Evolutionary conservation across 2,888 invertebrate genomes (phyloP).

Genomic region (Kuschelorhynchus macadamiae): DNA sequence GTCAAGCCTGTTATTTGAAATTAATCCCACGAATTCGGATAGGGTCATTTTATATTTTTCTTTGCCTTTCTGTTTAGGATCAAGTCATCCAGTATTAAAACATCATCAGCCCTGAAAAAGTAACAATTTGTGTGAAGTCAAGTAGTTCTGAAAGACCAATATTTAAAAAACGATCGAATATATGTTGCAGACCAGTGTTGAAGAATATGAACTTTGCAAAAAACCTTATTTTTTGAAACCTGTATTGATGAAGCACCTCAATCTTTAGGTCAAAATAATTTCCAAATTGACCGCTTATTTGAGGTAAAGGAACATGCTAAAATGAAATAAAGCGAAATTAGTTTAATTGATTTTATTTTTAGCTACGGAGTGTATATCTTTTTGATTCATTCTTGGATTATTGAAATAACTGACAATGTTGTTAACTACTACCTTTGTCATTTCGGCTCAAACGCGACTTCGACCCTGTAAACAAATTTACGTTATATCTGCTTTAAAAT

Average conservation of each 20-base stretch:
- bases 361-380: constrained; percentile 57
- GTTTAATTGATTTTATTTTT: constrained; percentile 52
- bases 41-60: too few relatives aligned
- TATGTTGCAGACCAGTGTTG: constrained; percentile 39
- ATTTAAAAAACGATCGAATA: constrained; percentile 57
- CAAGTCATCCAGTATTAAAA: constrained; percentile 67
- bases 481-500: background rate
- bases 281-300: constrained; percentile 58
- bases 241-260: background rate
- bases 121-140: constrained; percentile 63
- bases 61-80: too few relatives aligned
- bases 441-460: background rate
- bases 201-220: constrained; percentile 37
- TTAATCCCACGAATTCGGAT: constrained; percentile 41
- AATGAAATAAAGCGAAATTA: constrained; percentile 53
- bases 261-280: constrained; percentile 58
- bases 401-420: constrained; percentile 33
- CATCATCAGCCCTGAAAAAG: constrained; percentile 59
- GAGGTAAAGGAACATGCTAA: constrained; percentile 47
- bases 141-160: constrained; percentile 52
- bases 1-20: constrained; percentile 42
- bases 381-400: constrained; percentile 48
- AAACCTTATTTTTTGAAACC: constrained; percentile 1
- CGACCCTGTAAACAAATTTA: background rate
- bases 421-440: constrained; percentile 12